Evolutionary conservation across 2,113 vertebrate species (phyloP), one percentile per base, ranked within the genome.

Genomic region (Campylomormyrus tamandua): DNA sequence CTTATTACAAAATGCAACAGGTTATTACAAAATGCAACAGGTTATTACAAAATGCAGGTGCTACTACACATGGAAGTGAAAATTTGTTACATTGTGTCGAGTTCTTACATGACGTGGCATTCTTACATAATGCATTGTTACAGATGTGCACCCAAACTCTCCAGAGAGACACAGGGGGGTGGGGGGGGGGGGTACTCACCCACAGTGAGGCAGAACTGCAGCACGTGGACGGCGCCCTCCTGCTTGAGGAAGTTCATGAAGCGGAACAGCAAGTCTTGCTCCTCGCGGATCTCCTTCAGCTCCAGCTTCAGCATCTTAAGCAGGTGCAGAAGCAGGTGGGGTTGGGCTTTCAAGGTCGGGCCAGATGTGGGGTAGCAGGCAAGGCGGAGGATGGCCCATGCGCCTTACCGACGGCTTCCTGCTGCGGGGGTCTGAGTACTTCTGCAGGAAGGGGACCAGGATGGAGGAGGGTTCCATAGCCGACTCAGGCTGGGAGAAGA

Each of bases 201-300:
- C 50, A 99, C 98, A 74, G 98, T 95, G 85, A 99, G 96, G 93
- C 98, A 99, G 95, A 99, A 99, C 90, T 99, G 98, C 87, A 99
- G 95, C 50, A 99, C 98, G 0, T 99, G 98, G 48, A 99, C 98
- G 0, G 98, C 98, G 66, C 98, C 98, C 93, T 99, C 98, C 93
- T 99, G 97, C 92, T 99, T 99, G 91, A 99, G 93, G 93, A 99
- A 99, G 93, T 98, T 99, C 98, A 99, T 99, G 92, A 99, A 99
- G n/a, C 97, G 96, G 93, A 99, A 99, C 53, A 99, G 96, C 92
- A 99, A 97, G 91, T 99, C 98, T 92, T 99, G 98, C 84, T 99
- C 97, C 91, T 97, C 97, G 91, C 97, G 95, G 93, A 99, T 98
- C 94, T 99, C 97, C 93, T 97, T 99, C 90, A 99, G 90, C 92